A percentile compares a stretch with the other conserved stretches of the same genome.
phyloP scores from a whole-genome alignment of 2,113 vertebrate genomes.

The Daphoenositta chrysoptera region DNA sequence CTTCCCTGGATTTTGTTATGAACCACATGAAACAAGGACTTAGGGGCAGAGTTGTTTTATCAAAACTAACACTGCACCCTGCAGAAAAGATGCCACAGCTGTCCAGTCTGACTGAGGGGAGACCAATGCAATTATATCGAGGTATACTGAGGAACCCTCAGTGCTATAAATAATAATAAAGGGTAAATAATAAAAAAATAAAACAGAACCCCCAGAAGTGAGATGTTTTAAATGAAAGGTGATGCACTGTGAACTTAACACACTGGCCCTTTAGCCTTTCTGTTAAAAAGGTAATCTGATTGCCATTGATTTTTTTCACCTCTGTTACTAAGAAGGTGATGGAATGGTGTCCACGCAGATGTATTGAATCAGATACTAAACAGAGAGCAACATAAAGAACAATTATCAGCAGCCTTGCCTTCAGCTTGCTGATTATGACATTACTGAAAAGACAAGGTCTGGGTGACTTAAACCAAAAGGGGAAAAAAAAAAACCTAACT shows the following conservation, averaged over 20 bases:
- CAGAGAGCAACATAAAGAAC: conserved; percentile 87
- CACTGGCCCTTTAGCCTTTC: conserved; percentile 84
- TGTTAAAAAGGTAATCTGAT: conserved; percentile 93
- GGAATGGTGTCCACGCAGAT: conserved; percentile 85
- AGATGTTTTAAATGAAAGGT: conserved; percentile 84
- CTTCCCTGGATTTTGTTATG: neutral
- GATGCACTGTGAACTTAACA: conserved; percentile 85
- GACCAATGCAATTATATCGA: conserved; percentile 30
- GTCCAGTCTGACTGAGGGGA: neutral
- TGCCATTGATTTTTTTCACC: conserved; percentile 93
- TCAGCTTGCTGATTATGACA: conserved; percentile 84
- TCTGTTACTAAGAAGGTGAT: conserved; percentile 87
- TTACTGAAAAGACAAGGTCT: conserved; percentile 81
- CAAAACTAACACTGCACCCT: neutral
- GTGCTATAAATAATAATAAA: conserved; percentile 81
- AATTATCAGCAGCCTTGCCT: conserved; percentile 83
- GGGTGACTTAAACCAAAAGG: conserved; percentile 67
- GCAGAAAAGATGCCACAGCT: neutral
- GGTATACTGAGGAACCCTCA: neutral
- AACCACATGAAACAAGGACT: neutral
- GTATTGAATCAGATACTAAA: conserved; percentile 89
- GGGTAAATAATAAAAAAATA: conserved; percentile 80
- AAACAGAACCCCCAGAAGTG: conserved; percentile 59
- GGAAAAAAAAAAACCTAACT: neutral
- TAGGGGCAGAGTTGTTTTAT: neutral